Evolutionary conservation across 30 jellyfish, hydroid and myxozoan species (phyloP).

Genomic region (Aurelia sp.): DNA sequence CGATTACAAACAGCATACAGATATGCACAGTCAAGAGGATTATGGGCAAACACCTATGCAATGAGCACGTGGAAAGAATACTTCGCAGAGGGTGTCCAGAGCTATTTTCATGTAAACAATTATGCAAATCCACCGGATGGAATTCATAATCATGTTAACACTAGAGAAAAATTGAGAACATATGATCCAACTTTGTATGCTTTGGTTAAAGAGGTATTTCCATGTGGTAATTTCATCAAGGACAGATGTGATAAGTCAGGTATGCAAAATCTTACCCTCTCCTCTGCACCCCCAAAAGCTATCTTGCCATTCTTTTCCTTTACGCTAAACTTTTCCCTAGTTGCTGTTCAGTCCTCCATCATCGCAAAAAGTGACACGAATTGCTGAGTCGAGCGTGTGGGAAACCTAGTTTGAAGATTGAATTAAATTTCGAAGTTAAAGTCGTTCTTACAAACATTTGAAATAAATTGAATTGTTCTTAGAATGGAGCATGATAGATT

Average conservation of each 20-base stretch:
- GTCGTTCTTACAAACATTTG: too few relatives aligned
- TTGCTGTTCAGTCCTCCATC: too few relatives aligned
- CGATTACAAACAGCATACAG: conserved; percentile 69
- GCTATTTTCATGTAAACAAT: conserved; percentile 73
- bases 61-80: conserved; percentile 83
- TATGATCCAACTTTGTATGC: conserved; percentile 75
- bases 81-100: conserved; percentile 88
- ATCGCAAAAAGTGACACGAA: too few relatives aligned
- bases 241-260: conserved; percentile 79
- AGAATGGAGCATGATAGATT: too few relatives aligned
- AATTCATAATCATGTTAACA: conserved; percentile 66
- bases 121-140: conserved; percentile 78
- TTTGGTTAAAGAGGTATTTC: conserved; percentile 75
- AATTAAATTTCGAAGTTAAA: too few relatives aligned
- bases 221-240: conserved; percentile 72
- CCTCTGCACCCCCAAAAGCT: too few relatives aligned
- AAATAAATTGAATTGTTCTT: too few relatives aligned
- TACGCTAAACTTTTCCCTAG: too few relatives aligned
- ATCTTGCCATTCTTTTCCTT: too few relatives aligned
- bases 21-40: conserved; percentile 69
- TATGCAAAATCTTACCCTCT: background rate
- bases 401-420: too few relatives aligned
- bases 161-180: conserved; percentile 58
- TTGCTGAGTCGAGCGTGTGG: too few relatives aligned
- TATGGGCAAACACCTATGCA: conserved; percentile 86